A percentile compares a stretch with the other conserved stretches of the same genome.
These are phyloP conservation scores for Heliconius melpomene DNA, from an alignment of 1,140 invertebrate species.

Conservation along the genomic window DNA sequence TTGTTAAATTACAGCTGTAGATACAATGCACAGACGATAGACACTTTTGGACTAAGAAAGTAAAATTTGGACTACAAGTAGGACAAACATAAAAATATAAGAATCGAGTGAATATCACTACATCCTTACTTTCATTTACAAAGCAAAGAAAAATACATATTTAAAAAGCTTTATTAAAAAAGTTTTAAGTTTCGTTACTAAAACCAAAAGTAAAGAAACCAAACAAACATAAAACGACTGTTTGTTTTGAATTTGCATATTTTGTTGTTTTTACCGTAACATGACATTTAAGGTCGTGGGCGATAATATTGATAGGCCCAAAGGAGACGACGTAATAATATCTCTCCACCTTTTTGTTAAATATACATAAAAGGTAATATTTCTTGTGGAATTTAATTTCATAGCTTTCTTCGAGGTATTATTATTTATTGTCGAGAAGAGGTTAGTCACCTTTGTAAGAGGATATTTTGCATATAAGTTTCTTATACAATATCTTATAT, in stretches of 20 bases:
- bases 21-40: too few relatives aligned
- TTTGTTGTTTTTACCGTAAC: conserved; percentile 27
- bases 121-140: too few relatives aligned
- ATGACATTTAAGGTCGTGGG: conserved; percentile 19
- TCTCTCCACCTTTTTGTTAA: conserved; percentile 4
- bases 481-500: not conserved
- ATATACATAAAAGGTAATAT: conserved; percentile 10
- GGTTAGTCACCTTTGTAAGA: conserved; percentile 3
- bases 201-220: not conserved
- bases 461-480: not conserved
- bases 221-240: not conserved
- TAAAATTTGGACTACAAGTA: too few relatives aligned
- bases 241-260: conserved; percentile 31
- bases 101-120: too few relatives aligned
- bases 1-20: too few relatives aligned
- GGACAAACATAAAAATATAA: too few relatives aligned
- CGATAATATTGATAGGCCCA: conserved; percentile 10
- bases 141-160: too few relatives aligned
- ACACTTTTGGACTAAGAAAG: too few relatives aligned
- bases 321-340: conserved; percentile 23
- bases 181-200: not conserved
- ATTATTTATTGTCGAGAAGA: not conserved
- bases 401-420: conserved; percentile 1
- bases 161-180: too few relatives aligned
- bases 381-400: conserved; percentile 13